A percentile compares a stretch with the other conserved stretches of the same genome.
Conservation (phyloP, 2,113 vertebrate species). For the Neogobius melanostomus region DNA sequence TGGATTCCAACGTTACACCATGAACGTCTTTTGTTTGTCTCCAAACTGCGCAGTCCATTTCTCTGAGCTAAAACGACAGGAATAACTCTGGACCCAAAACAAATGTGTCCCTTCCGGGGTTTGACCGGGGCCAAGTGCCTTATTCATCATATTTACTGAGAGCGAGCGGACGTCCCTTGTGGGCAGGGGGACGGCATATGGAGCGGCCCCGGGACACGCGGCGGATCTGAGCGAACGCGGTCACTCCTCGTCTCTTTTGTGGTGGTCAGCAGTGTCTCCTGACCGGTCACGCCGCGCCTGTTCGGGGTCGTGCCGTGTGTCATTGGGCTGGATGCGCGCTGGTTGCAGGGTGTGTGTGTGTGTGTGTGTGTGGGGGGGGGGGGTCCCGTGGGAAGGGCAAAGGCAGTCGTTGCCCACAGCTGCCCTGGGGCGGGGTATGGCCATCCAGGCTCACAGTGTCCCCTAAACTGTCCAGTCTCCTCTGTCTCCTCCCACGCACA, state of each 20-base stretch:
- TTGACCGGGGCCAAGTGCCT: constrained; percentile 1
- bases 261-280: constrained; percentile 61
- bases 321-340: constrained; percentile 46
- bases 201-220: constrained; percentile 44
- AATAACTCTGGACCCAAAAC: background rate
- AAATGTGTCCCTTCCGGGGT: background rate
- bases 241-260: constrained; percentile 56
- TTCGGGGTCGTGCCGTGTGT: constrained; percentile 68
- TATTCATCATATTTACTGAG: constrained; percentile 10
- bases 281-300: constrained; percentile 48
- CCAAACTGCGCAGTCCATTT: background rate
- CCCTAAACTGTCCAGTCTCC: constrained; percentile 17
- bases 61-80: background rate
- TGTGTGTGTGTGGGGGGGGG: constrained; percentile 24
- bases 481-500: constrained; percentile 8
- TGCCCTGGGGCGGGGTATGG: constrained; percentile 74
- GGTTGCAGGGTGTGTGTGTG: constrained; percentile 23
- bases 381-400: constrained; percentile 67
- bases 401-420: constrained; percentile 71
- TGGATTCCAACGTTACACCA: too few relatives aligned
- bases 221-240: constrained; percentile 31
- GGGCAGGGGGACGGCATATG: constrained; percentile 62
- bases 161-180: constrained; percentile 40
- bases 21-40: too few relatives aligned
- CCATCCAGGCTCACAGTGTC: constrained; percentile 55